These are phyloP conservation scores for Trachops cirrhosus DNA, from an alignment of 2,797 vertebrate genomes.

Conservation along the genomic window DNA sequence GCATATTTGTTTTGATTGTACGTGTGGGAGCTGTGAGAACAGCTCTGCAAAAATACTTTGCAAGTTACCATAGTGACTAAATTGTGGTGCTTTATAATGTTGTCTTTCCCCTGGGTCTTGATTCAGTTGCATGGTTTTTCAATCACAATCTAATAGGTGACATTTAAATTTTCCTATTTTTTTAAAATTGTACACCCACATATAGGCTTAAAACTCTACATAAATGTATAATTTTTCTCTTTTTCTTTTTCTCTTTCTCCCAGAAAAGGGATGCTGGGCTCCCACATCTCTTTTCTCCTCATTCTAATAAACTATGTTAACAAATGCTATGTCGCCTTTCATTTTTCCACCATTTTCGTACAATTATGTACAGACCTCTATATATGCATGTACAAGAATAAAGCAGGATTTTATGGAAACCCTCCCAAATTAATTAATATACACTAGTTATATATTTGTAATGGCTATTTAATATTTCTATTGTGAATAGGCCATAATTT, in stretches of 20 bases:
- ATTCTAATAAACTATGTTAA: background rate
- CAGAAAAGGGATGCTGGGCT: background rate
- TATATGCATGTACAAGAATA: background rate
- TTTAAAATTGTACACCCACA: background rate
- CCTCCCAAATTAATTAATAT: background rate
- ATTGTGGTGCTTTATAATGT: constrained; percentile 39
- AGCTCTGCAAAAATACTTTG: constrained; percentile 69
- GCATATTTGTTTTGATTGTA: constrained; percentile 75
- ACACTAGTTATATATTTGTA: background rate
- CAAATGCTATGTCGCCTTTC: background rate
- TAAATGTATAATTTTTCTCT: background rate
- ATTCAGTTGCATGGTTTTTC: constrained; percentile 63
- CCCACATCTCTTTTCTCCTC: background rate
- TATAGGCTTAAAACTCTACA: background rate
- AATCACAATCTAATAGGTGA: constrained; percentile 49
- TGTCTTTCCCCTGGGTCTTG: constrained; percentile 57
- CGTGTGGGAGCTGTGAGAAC: constrained; percentile 68
- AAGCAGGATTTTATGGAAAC: background rate
- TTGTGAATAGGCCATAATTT: background rate
- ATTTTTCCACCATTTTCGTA: background rate
- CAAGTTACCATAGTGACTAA: constrained; percentile 72
- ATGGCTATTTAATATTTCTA: constrained; percentile 42
- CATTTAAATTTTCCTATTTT: constrained; percentile 45
- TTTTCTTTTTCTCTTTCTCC: background rate
- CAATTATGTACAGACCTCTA: background rate